Conservation (phyloP, 1,140 invertebrate genomes). For the Dendrolimus kikuchii region DNA sequence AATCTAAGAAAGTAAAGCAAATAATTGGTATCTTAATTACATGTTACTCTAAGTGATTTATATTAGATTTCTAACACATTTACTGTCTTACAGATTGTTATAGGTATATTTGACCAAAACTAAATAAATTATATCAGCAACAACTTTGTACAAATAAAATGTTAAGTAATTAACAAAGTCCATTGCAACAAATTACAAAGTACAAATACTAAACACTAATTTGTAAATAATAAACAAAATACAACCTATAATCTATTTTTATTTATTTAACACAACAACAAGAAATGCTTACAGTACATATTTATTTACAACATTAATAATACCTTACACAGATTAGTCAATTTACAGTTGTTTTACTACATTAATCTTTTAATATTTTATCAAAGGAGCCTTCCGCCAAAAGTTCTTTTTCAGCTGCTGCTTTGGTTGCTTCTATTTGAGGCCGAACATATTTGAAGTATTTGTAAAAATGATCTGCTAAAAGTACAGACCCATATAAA, state of each 20-base stretch:
- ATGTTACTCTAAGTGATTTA: no score
- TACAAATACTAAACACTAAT: no score
- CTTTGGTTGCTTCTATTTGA: constrained; percentile 51
- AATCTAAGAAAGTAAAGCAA: no score
- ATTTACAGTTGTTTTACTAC: no score
- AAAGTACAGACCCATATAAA: constrained; percentile 55
- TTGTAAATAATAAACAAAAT: neutral
- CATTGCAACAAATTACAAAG: no score
- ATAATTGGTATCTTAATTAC: no score
- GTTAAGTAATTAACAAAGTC: no score
- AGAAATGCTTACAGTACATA: constrained; percentile 8
- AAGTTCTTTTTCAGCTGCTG: constrained; percentile 56
- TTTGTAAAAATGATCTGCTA: constrained; percentile 63
- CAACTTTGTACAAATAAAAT: no score
- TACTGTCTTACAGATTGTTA: no score
- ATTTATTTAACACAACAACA: constrained; percentile 17
- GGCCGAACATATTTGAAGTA: constrained; percentile 66
- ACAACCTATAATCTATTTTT: neutral
- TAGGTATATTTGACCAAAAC: no score
- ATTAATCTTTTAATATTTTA: constrained; percentile 25
- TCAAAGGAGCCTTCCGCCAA: constrained; percentile 69
- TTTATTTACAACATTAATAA: constrained; percentile 15
- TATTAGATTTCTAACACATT: no score
- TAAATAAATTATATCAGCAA: no score
- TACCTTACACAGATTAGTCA: constrained; percentile 4